phyloP scores from a whole-genome alignment of 37 sponge, comb jelly and placozoan genomes.

The Ianthella basta region DNA sequence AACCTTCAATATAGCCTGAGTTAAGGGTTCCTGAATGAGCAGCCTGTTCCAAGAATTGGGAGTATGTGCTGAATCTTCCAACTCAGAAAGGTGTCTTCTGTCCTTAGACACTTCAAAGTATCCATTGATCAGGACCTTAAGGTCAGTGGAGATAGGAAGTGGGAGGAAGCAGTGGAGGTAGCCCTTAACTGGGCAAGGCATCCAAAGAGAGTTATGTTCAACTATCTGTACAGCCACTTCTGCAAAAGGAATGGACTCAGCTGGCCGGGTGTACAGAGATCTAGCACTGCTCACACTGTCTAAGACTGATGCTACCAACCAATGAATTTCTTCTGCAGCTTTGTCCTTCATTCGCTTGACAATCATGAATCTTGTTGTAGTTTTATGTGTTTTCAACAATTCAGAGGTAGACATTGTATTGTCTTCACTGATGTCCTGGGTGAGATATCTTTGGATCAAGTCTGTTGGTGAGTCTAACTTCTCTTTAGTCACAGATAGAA shows the following conservation, averaged over 20 bases:
- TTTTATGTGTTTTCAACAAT: neutral
- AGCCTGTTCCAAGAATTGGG: slow-evolving; percentile 53
- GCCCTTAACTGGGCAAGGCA: slow-evolving; percentile 22
- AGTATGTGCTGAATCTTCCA: slow-evolving; percentile 8
- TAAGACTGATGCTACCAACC: neutral
- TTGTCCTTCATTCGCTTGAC: neutral
- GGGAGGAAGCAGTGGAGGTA: slow-evolving; percentile 60
- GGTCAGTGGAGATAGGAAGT: slow-evolving; percentile 43
- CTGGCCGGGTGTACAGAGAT: neutral
- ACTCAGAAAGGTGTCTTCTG: slow-evolving; percentile 29
- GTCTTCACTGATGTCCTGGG: neutral
- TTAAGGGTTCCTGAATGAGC: slow-evolving; percentile 38
- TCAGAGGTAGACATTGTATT: neutral
- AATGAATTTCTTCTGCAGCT: neutral
- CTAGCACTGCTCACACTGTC: neutral
- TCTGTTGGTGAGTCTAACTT: too few species aligned
- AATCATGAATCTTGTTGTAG: too few species aligned
- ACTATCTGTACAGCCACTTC: slow-evolving; percentile 43
- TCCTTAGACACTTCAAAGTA: slow-evolving; percentile 59
- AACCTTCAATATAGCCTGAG: slow-evolving; percentile 32
- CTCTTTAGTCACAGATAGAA: slow-evolving; percentile 18
- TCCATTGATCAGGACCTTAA: slow-evolving; percentile 57
- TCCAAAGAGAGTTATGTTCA: neutral
- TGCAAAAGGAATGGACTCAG: slow-evolving; percentile 29
- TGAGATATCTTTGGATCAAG: too few species aligned